Conservation (phyloP, 92 coral and sea anemone genomes). For the Palythoa heliodiscus region DNA sequence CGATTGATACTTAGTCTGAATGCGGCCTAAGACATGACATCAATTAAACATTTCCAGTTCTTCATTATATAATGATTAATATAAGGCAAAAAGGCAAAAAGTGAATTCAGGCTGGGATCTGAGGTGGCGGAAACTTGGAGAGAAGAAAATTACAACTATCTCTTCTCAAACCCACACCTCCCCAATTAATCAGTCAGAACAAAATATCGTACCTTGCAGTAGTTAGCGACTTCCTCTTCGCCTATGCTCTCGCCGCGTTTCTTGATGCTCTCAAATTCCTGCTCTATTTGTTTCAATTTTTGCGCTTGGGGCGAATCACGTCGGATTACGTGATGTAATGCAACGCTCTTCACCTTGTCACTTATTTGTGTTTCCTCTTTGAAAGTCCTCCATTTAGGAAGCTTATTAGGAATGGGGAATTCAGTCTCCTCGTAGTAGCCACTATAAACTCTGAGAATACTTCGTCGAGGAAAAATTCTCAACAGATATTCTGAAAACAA, state of each 20-base stretch:
- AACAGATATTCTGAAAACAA: slow-evolving; percentile 69
- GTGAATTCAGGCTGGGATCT: too few relatives aligned
- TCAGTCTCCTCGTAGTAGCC: slow-evolving; percentile 69
- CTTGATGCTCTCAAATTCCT: slow-evolving; percentile 47
- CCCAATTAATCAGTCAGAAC: not conserved
- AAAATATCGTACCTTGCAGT: slow-evolving; percentile 46
- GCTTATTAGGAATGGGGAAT: slow-evolving; percentile 84
- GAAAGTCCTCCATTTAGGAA: slow-evolving; percentile 53
- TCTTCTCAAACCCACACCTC: too few relatives aligned
- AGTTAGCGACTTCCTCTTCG: slow-evolving; percentile 39
- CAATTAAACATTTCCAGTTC: too few relatives aligned
- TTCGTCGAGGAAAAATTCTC: slow-evolving; percentile 57
- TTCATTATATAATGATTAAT: too few relatives aligned
- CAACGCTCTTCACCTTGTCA: slow-evolving; percentile 61
- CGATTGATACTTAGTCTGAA: too few relatives aligned
- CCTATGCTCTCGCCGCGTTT: slow-evolving; percentile 28
- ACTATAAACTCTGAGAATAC: slow-evolving; percentile 80
- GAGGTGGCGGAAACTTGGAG: too few relatives aligned
- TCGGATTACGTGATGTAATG: slow-evolving; percentile 89
- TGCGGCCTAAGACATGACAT: too few relatives aligned
- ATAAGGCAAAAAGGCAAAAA: too few relatives aligned
- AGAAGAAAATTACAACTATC: too few relatives aligned
- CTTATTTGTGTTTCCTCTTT: slow-evolving; percentile 64
- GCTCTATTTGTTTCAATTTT: slow-evolving; percentile 52
- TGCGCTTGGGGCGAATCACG: slow-evolving; percentile 48